phyloP scores from a whole-genome alignment of 2,888 invertebrate genomes.

The Alitta virens region DNA sequence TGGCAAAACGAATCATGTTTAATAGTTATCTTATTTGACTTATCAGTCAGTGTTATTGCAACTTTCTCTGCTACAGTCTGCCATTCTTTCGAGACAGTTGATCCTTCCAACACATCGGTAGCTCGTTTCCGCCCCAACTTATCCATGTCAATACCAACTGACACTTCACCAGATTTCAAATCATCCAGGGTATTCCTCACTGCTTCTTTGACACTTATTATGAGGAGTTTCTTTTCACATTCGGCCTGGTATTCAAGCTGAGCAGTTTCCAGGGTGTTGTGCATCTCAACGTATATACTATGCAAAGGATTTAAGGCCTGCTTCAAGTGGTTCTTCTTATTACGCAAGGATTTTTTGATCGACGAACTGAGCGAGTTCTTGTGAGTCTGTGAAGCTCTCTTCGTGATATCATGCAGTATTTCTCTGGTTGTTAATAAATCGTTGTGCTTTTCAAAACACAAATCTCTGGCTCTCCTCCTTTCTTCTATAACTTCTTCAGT shows the following conservation, averaged over 20 bases:
- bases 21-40: neutral
- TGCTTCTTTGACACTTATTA: conserved; percentile 45
- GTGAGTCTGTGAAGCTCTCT: neutral
- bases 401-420: conserved; percentile 36
- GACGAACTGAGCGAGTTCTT: conserved; percentile 2
- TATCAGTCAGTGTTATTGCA: conserved; percentile 22
- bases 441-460: conserved; percentile 27
- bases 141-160: conserved; percentile 24
- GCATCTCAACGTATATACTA: conserved; percentile 38
- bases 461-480: conserved; percentile 32
- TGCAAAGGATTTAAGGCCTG: conserved; percentile 29
- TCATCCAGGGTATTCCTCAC: conserved; percentile 27
- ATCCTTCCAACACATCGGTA: conserved; percentile 31
- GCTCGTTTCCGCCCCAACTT: conserved; percentile 22
- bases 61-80: conserved; percentile 40
- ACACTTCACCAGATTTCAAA: conserved; percentile 22
- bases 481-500: conserved; percentile 1
- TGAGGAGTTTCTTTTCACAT: conserved; percentile 38
- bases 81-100: conserved; percentile 38
- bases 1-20: conserved; percentile 25
- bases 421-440: conserved; percentile 35
- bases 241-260: conserved; percentile 31
- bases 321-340: neutral
- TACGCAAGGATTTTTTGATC: neutral
- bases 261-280: conserved; percentile 25